Evolutionary conservation across 2,113 vertebrate genomes (phyloP).

Genomic region (Xyliphius kryptos): DNA sequence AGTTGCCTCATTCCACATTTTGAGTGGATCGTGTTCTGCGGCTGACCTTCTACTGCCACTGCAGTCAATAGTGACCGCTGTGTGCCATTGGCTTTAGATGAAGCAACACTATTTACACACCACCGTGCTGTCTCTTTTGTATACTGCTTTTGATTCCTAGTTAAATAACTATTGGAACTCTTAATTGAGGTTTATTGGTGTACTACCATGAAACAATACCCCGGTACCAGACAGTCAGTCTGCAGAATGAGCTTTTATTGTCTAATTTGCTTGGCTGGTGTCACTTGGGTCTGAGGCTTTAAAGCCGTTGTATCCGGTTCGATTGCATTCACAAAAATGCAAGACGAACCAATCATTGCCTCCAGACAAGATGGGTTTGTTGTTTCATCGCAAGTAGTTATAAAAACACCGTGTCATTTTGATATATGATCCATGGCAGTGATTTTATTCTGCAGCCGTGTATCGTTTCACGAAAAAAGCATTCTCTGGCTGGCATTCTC

Average conservation of each 20-base stretch:
- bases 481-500: conserved; percentile 23
- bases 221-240: conserved; percentile 13
- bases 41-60: conserved; percentile 85
- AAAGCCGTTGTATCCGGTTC: neutral
- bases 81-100: conserved; percentile 64
- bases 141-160: conserved; percentile 51
- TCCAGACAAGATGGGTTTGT: conserved; percentile 27
- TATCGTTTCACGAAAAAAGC: conserved; percentile 22
- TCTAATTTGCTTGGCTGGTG: neutral
- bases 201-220: conserved; percentile 63
- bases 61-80: conserved; percentile 83
- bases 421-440: conserved; percentile 29
- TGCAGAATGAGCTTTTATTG: conserved; percentile 24
- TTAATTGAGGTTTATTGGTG: conserved; percentile 73
- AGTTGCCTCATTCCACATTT: conserved; percentile 94
- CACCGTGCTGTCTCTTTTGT: conserved; percentile 68
- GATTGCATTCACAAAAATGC: conserved; percentile 9
- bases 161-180: conserved; percentile 69
- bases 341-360: conserved; percentile 14
- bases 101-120: conserved; percentile 54
- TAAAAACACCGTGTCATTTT: conserved; percentile 19
- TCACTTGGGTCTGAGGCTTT: neutral
- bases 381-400: conserved; percentile 25
- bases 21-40: conserved; percentile 84
- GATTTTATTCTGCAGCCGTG: conserved; percentile 21